These are phyloP conservation scores for Tortrix viridana DNA, from an alignment of 2,888 invertebrate species.

Conservation along the genomic window DNA sequence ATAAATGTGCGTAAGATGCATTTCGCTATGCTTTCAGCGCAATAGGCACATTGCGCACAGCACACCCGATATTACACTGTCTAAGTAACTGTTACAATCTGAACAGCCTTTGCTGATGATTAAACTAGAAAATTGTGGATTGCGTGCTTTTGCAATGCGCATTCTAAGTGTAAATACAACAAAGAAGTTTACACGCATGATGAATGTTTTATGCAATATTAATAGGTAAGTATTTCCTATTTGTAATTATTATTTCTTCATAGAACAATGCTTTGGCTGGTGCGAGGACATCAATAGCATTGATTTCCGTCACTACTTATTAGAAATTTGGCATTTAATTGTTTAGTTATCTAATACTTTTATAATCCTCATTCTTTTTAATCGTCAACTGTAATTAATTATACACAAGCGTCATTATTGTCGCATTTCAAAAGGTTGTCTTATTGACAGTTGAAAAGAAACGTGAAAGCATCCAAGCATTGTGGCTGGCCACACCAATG, in stretches of 20 bases:
- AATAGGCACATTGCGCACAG: constrained; percentile 27
- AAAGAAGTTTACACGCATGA: background rate
- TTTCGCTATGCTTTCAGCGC: constrained; percentile 58
- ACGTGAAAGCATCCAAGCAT: constrained; percentile 71
- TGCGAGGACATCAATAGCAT: background rate
- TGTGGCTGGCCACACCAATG: constrained; percentile 62
- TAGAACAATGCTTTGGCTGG: background rate
- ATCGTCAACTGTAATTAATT: constrained; percentile 64
- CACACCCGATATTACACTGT: constrained; percentile 28
- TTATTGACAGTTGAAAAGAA: constrained; percentile 74
- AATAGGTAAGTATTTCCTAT: background rate
- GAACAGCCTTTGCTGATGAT: constrained; percentile 21
- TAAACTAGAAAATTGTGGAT: constrained; percentile 31
- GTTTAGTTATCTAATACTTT: constrained; percentile 19
- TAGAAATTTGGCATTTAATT: constrained; percentile 7
- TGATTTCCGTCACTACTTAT: background rate
- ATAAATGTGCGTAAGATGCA: constrained; percentile 65
- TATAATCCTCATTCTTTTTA: constrained; percentile 36
- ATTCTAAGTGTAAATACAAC: constrained; percentile 4
- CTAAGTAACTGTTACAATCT: constrained; percentile 30
- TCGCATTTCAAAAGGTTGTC: constrained; percentile 58
- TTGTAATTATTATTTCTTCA: background rate
- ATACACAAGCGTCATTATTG: constrained; percentile 59
- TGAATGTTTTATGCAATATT: background rate
- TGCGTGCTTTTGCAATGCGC: constrained; percentile 23